Evolutionary conservation across 1,140 invertebrate genomes (phyloP).

Genomic region (Heliconius congener): DNA sequence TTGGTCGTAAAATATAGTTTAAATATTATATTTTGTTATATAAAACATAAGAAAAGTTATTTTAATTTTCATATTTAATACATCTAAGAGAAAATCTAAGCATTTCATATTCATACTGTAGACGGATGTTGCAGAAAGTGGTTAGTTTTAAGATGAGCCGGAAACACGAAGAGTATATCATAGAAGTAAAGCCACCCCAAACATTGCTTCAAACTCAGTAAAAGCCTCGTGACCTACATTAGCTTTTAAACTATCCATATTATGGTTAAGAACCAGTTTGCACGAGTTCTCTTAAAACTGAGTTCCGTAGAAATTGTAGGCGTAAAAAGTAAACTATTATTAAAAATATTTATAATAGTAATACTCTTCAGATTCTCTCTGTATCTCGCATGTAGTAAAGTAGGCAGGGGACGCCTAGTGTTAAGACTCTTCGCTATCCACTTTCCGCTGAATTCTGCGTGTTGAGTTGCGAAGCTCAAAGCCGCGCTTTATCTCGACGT

Average conservation of each 20-base stretch:
- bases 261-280: conserved; percentile 9
- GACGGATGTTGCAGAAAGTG: not conserved
- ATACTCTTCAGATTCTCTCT: not conserved
- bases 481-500: too few species aligned
- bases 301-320: not conserved
- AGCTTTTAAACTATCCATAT: conserved; percentile 1
- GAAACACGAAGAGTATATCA: conserved; percentile 12
- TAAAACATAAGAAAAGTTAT: too few species aligned
- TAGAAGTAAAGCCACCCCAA: conserved; percentile 3
- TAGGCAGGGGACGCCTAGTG: not conserved
- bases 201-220: conserved; percentile 11
- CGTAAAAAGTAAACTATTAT: not conserved
- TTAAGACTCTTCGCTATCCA: not conserved
- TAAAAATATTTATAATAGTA: not conserved
- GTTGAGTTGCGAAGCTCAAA: too few species aligned
- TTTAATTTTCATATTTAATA: not conserved
- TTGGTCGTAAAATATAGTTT: too few species aligned
- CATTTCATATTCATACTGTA: not conserved
- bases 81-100: not conserved
- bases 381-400: not conserved
- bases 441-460: not conserved
- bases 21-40: too few species aligned
- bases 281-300: not conserved
- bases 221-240: conserved; percentile 13
- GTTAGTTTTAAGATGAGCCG: conserved; percentile 2